phyloP scores from a whole-genome alignment of 2,797 vertebrate species.

The Hyperoplus immaculatus region DNA sequence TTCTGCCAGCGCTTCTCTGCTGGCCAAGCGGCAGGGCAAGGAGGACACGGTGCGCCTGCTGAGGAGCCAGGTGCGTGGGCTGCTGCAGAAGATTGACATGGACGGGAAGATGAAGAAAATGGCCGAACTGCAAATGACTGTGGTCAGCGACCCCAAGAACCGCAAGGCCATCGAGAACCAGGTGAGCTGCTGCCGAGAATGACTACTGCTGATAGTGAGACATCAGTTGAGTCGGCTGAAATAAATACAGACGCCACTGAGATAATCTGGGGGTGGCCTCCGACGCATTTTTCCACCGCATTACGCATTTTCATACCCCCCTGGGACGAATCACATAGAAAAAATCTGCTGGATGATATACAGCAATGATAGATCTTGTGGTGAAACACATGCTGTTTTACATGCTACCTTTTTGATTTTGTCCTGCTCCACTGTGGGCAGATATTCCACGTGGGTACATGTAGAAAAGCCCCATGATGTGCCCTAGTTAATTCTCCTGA shows the following conservation, averaged over 20 bases:
- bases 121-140: slow-evolving; percentile 93
- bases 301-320: neutral
- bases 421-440: neutral
- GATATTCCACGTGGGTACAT: slow-evolving; percentile 7
- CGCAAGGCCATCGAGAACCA: slow-evolving; percentile 97
- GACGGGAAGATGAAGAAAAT: slow-evolving; percentile 98
- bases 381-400: neutral
- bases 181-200: slow-evolving; percentile 76
- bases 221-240: neutral
- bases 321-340: neutral
- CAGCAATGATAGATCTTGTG: slow-evolving; percentile 1
- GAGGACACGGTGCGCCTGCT: slow-evolving; percentile 93
- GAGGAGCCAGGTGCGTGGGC: slow-evolving; percentile 89
- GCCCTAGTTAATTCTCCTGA: slow-evolving; percentile 59
- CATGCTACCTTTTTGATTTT: slow-evolving; percentile 8
- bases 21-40: slow-evolving; percentile 95
- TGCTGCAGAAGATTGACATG: slow-evolving; percentile 96
- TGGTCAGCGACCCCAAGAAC: slow-evolving; percentile 93
- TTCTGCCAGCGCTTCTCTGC: slow-evolving; percentile 94
- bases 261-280: neutral
- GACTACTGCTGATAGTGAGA: neutral
- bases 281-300: neutral
- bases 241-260: neutral
- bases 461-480: slow-evolving; percentile 41
- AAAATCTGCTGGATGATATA: slow-evolving; percentile 9